A percentile compares a stretch with the other conserved stretches of the same genome.
Conservation (phyloP, 2,113 vertebrate species). For the Panurus biarmicus region DNA sequence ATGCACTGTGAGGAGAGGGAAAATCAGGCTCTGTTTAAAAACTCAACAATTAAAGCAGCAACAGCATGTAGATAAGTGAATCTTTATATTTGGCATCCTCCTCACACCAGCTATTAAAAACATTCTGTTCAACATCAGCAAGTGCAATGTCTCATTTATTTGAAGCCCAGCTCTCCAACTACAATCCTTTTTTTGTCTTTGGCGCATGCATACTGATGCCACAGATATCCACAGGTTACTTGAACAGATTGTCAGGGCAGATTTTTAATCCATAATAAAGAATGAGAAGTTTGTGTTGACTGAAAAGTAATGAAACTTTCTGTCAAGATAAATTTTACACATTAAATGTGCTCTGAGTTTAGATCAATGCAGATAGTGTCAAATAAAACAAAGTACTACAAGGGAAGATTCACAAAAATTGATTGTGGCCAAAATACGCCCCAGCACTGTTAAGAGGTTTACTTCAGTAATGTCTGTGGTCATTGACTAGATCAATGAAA, state of each 20-base stretch:
- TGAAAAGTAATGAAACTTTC: slow-evolving; percentile 79
- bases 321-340: slow-evolving; percentile 80
- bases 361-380: slow-evolving; percentile 82
- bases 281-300: slow-evolving; percentile 55
- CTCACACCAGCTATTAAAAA: background rate
- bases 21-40: background rate
- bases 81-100: background rate
- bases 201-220: background rate
- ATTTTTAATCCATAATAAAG: slow-evolving; percentile 66
- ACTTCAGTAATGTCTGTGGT: slow-evolving; percentile 86
- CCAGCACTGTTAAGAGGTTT: slow-evolving; percentile 84
- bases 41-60: background rate
- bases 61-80: background rate
- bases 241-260: slow-evolving; percentile 22
- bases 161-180: background rate
- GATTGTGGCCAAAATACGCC: slow-evolving; percentile 86
- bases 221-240: slow-evolving; percentile 33
- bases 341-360: slow-evolving; percentile 76
- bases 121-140: background rate
- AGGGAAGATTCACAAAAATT: slow-evolving; percentile 85
- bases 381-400: slow-evolving; percentile 79
- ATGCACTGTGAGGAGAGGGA: background rate
- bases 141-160: slow-evolving; percentile 5
- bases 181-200: background rate
- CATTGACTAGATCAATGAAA: slow-evolving; percentile 94